Conservation (phyloP, 2,797 vertebrate genomes). For the Gila robusta region DNA sequence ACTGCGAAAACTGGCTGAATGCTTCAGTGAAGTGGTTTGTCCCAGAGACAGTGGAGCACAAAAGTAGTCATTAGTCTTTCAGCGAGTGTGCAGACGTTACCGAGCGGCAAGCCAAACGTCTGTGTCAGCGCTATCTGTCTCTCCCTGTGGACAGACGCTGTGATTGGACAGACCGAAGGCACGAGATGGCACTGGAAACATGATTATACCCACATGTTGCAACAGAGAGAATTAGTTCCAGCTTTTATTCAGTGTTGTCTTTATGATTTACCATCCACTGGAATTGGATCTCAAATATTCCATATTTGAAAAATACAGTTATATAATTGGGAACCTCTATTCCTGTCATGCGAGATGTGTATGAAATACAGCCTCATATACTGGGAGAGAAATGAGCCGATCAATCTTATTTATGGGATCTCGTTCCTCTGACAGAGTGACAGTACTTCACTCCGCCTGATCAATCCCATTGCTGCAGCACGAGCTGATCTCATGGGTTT, state of each 20-base stretch:
- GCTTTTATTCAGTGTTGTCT: slow-evolving; percentile 15
- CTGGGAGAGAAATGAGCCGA: slow-evolving; percentile 2
- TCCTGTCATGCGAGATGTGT: slow-evolving; percentile 33
- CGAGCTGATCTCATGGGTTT: background rate
- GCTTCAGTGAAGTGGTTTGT: slow-evolving; percentile 18
- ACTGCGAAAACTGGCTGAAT: slow-evolving; percentile 24
- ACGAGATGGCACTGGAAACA: slow-evolving; percentile 10
- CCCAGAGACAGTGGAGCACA: background rate
- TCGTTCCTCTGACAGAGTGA: background rate
- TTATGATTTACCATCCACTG: slow-evolving; percentile 22
- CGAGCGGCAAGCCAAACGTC: background rate
- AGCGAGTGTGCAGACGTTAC: slow-evolving; percentile 34
- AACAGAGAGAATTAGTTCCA: slow-evolving; percentile 1
- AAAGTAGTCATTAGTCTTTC: slow-evolving; percentile 49
- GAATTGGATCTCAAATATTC: slow-evolving; percentile 26
- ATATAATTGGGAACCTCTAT: slow-evolving; percentile 15
- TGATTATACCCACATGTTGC: background rate
- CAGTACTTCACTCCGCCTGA: slow-evolving; percentile 7
- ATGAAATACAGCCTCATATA: slow-evolving; percentile 32
- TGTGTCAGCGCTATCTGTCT: slow-evolving; percentile 20
- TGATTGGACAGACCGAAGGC: background rate
- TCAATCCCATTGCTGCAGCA: background rate
- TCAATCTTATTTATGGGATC: slow-evolving; percentile 39
- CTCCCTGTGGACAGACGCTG: background rate
- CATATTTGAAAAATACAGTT: slow-evolving; percentile 21